Evolutionary conservation across 2,888 invertebrate species (phyloP).

Genomic region (Linnaemya tessellans): DNA sequence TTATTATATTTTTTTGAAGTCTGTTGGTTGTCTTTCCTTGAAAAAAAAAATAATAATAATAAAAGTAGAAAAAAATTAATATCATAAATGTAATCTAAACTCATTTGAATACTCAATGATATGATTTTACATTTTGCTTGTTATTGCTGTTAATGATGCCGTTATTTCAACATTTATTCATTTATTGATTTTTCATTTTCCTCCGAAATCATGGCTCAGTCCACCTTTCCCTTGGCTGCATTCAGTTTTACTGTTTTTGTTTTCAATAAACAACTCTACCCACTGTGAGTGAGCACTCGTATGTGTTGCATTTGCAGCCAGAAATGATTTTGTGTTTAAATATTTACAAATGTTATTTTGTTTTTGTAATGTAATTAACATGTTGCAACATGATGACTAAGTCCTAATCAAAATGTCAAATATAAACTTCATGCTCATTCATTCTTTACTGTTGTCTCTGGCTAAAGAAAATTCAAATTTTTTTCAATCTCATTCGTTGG

Average conservation of each 20-base stretch:
- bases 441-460: constrained; percentile 3
- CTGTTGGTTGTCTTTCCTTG: constrained; percentile 16
- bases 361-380: constrained; percentile 61
- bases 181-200: constrained; percentile 53
- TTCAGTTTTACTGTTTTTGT: background rate
- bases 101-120: background rate
- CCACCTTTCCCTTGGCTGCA: constrained; percentile 61
- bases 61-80: background rate
- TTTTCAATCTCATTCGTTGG: background rate
- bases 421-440: constrained; percentile 38
- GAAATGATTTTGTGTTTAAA: constrained; percentile 32
- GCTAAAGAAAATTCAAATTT: constrained; percentile 10
- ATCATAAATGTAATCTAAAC: constrained; percentile 20
- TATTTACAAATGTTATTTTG: constrained; percentile 20
- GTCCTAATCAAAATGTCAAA: constrained; percentile 72
- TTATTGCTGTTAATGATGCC: constrained; percentile 22
- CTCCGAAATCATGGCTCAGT: constrained; percentile 27
- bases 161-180: constrained; percentile 24
- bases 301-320: constrained; percentile 23
- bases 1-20: no score
- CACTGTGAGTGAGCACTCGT: background rate
- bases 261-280: background rate
- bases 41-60: background rate
- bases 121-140: constrained; percentile 37
- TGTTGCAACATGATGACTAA: constrained; percentile 61